Evolutionary conservation across 1,140 invertebrate species (phyloP).

Genomic region (Periplaneta americana): DNA sequence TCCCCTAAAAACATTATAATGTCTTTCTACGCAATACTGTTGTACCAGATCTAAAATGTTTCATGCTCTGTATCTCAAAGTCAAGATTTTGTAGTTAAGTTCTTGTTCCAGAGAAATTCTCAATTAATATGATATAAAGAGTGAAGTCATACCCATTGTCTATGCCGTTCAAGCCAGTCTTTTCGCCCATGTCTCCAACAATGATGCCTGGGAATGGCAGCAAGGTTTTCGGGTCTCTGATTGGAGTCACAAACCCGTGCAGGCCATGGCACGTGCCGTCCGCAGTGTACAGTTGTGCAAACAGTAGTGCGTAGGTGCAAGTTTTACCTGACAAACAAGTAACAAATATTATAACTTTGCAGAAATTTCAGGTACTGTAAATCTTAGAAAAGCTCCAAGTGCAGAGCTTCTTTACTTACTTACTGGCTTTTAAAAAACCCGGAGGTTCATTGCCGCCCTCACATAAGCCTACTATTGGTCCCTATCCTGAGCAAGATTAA

Average conservation of each 20-base stretch:
- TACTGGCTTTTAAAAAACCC: neutral
- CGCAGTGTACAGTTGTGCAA: conserved; percentile 79
- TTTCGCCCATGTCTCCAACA: conserved; percentile 83
- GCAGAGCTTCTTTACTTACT: no score
- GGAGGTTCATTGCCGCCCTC: neutral
- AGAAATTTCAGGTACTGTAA: no score
- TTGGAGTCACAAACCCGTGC: conserved; percentile 77
- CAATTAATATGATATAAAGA: neutral
- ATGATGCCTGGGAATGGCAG: conserved; percentile 61
- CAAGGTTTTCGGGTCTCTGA: conserved; percentile 71
- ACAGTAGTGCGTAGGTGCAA: conserved; percentile 81
- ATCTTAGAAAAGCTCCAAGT: no score
- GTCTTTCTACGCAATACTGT: no score
- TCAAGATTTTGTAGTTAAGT: no score
- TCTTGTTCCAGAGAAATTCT: no score
- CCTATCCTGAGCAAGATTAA: neutral
- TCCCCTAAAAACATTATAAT: neutral
- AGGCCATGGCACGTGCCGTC: conserved; percentile 81
- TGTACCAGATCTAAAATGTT: no score
- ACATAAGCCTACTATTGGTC: no score
- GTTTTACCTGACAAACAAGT: conserved; percentile 48
- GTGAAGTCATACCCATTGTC: conserved; percentile 68
- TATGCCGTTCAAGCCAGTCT: conserved; percentile 80
- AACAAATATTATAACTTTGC: neutral
- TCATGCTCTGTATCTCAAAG: no score